Base-by-base conservation (phyloP, 2,888 invertebrate species). In the Flexamia atlantica region DNA sequence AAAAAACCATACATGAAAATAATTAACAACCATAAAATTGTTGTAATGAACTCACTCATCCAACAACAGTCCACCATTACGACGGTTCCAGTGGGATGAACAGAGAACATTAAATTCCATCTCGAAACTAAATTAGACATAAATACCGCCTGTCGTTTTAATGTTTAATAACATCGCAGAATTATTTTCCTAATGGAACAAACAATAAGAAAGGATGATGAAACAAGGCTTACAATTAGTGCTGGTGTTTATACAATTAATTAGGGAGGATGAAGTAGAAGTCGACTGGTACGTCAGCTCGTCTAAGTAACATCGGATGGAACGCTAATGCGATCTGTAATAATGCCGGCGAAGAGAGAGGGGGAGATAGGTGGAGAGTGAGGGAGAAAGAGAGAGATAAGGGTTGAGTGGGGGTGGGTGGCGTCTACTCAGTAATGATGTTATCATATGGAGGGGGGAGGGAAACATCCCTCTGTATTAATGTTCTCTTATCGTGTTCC, bases 381-480 rank as follows among this genome's bases (percentile, higher is more conserved):
- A 53, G 14, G 57, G 12, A 20, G 46, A 1, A 60, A 81, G 81
- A 64, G 42, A 81, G 64, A 50, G 1, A 30, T 0, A 28, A 30
- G 17, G 68, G 68, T 42, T 46, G 46, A 81, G 68, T 60, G 46
- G 46, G 50, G 30, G 70, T 0, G 9, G 50, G 1, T 5, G 46
- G 70, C 30, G 36, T 32, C 72, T 68, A 68, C 42, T 40, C 32
- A 68, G 81, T 81, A 82, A 82, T 82, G 82, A 82, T 82, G 82
- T 82, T 82, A 82, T 82, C 82, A 82, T 82, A 82, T 68, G 68
- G 68, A 68, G 81, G 68, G 82, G 82, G 32, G 3, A 32, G 25
- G 81, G 36, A 81, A 72, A 64, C 84, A 60, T 83, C 83, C 86
- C 85, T 85, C 85, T 85, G 86, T 87, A 86, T 87, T 87, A 87